A percentile compares a stretch with the other conserved stretches of the same genome.
Conservation (phyloP, 2,888 invertebrate genomes). For the Lycaena phlaeas region DNA sequence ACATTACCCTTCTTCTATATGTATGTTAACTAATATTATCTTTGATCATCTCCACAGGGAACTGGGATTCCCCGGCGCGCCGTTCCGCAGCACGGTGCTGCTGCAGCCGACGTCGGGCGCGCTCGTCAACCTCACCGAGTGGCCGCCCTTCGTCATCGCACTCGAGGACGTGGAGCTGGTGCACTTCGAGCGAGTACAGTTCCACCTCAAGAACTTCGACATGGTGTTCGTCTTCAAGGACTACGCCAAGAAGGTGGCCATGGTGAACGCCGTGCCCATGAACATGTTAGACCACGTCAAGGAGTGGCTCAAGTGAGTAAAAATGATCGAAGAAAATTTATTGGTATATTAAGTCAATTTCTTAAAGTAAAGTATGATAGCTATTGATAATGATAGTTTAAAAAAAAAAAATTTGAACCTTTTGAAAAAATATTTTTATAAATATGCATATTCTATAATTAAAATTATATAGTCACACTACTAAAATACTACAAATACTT, state of each 20-base stretch:
- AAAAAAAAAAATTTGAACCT: too few species aligned
- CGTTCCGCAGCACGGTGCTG: slow-evolving; percentile 95
- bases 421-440: too few species aligned
- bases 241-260: slow-evolving; percentile 92
- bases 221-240: slow-evolving; percentile 99
- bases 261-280: slow-evolving; percentile 99
- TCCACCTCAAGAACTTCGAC: slow-evolving; percentile 99
- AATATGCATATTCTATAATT: too few species aligned
- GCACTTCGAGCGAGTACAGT: slow-evolving; percentile 99
- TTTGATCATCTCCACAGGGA: slow-evolving; percentile 73
- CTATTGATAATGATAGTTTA: too few species aligned
- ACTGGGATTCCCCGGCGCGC: slow-evolving; percentile 97
- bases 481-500: too few species aligned
- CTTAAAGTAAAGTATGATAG: too few species aligned
- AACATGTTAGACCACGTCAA: slow-evolving; percentile 99
- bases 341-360: too few species aligned
- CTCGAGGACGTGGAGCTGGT: slow-evolving; percentile 98
- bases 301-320: slow-evolving; percentile 97
- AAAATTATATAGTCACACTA: too few species aligned
- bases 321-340: too few species aligned
- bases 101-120: slow-evolving; percentile 99
- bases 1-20: too few species aligned
- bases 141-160: slow-evolving; percentile 99
- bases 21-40: too few species aligned
- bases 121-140: slow-evolving; percentile 96